Evolutionary conservation across 2,888 invertebrate genomes (phyloP).

Genomic region (Coelinius sp.): DNA sequence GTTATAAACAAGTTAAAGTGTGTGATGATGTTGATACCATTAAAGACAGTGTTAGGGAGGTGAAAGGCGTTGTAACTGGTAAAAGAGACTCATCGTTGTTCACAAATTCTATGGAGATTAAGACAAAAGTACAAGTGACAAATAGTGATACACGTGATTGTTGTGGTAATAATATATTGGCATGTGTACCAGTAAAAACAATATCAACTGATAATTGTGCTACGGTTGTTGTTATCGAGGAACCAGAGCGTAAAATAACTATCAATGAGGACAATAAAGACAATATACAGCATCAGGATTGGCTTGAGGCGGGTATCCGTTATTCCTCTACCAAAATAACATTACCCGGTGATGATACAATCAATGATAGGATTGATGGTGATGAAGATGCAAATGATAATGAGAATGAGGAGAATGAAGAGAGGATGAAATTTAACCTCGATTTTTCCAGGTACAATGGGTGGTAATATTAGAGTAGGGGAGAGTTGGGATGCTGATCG

Average conservation of each 20-base stretch:
- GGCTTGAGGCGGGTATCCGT: conserved; percentile 66
- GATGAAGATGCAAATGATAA: conserved; percentile 42
- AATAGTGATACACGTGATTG: neutral
- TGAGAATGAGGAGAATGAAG: conserved; percentile 20
- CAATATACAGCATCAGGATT: conserved; percentile 66
- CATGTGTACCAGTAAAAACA: neutral
- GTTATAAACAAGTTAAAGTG: neutral
- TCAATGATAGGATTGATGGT: conserved; percentile 47
- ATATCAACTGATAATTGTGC: conserved; percentile 53
- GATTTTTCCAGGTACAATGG: conserved; percentile 65
- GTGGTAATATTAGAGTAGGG: neutral
- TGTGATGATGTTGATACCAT: neutral
- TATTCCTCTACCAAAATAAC: conserved; percentile 68
- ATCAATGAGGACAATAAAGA: conserved; percentile 61
- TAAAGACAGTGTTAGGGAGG: neutral
- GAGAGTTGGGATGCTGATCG: neutral
- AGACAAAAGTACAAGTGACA: conserved; percentile 1
- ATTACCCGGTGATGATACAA: conserved; percentile 58
- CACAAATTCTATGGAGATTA: neutral
- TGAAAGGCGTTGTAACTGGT: neutral
- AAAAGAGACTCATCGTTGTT: neutral
- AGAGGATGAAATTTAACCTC: conserved; percentile 49
- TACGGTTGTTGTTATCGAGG: conserved; percentile 64
- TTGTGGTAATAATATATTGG: neutral
- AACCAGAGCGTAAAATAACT: conserved; percentile 55